Base-by-base conservation (phyloP, 2,888 invertebrate species). In the Bembecia ichneumoniformis region DNA sequence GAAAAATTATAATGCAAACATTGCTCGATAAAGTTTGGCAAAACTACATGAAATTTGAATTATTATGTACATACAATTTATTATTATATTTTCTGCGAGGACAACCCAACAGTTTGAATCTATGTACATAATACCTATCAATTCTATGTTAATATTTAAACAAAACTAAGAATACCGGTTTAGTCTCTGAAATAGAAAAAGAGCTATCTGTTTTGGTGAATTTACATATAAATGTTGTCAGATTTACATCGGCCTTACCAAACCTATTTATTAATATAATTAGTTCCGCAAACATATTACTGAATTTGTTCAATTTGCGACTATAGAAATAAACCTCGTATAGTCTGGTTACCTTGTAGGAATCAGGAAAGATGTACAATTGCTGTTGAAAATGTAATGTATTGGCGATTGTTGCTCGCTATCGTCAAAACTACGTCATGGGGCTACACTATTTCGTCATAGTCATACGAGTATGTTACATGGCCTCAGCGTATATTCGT, bases 391-490 rank as follows among this genome's bases (percentile, higher is more conserved):
- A 60, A 63, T 28, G 4, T n/a, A 14, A 13, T 34, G 20, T 14
- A 7, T 28, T 28, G 1, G 20, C 20, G 7, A 28, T 28, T 28
- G 40, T n/a, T 40, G 40, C n/a, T n/a, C 40, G 13, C 5, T 13
- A 40, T 3, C 40, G 14, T 14, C 2, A n/a, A 28, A 14, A 11
- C 44, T 61, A 63, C 77, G 74, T 74, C 74, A 75, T 62, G 66
- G 64, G 64, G 56, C 68, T 59, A 59, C 64, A 61, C 57, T 60
- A 67, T 80, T 82, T 79, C 82, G 72, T 77, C 80, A 78, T 59
- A 28, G 9, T 28, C 28, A n/a, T n/a, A n/a, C n/a, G n/a, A n/a
- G 28, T 28, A 28, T 28, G 28, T 28, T 28, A 56, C 51, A 50
- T 53, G 79, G 71, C 79, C 80, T 77, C 71, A 65, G 56, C 58